Evolutionary conservation across 2,797 vertebrate species (phyloP).

Genomic region (Novumbra hubbsi): DNA sequence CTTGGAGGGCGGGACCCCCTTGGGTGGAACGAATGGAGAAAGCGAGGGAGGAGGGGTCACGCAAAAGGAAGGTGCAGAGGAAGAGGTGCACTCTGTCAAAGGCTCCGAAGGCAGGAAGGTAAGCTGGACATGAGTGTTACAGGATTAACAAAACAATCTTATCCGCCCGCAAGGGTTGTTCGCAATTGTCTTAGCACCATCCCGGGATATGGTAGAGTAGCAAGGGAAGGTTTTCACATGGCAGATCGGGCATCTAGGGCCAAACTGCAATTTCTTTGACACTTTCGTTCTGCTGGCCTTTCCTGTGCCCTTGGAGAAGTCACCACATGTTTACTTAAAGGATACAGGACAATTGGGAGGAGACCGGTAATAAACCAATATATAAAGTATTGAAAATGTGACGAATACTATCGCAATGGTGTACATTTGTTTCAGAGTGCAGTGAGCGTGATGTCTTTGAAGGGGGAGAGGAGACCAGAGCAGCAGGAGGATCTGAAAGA

Average conservation of each 20-base stretch:
- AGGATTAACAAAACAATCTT: background rate
- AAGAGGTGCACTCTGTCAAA: conserved; percentile 43
- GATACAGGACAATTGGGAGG: no score
- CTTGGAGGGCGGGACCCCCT: background rate
- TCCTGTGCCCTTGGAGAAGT: no score
- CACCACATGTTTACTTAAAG: no score
- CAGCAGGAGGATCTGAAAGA: conserved; percentile 21
- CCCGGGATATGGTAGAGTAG: no score
- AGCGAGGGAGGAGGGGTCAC: conserved; percentile 12
- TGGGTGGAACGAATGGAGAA: conserved; percentile 1
- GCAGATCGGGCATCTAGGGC: no score
- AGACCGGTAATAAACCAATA: no score
- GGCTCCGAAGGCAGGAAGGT: conserved; percentile 54
- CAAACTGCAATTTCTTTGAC: no score
- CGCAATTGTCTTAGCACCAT: no score
- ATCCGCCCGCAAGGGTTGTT: no score
- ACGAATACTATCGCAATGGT: background rate
- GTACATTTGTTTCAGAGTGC: conserved; percentile 47
- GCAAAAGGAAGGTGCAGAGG: conserved; percentile 19
- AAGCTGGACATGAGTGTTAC: background rate
- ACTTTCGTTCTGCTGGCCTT: no score
- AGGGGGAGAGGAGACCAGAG: conserved; percentile 28
- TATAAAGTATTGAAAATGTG: no score
- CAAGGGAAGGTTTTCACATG: no score
- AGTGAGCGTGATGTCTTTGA: conserved; percentile 46